A percentile compares a stretch with the other conserved stretches of the same genome.
phyloP scores from a whole-genome alignment of 2,888 invertebrate species.

The Gortyna flavago region DNA sequence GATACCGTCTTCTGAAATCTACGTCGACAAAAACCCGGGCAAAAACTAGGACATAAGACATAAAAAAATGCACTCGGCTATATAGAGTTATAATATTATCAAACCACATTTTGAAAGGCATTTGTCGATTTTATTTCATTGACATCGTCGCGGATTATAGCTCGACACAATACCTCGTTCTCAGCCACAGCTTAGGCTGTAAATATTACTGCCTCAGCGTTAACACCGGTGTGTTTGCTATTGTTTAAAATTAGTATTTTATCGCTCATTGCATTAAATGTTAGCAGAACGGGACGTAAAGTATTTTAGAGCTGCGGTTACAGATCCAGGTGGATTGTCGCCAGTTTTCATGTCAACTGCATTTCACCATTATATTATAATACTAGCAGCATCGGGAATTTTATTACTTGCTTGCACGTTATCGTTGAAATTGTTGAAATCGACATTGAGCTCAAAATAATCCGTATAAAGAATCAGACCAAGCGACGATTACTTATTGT shows the following conservation, averaged over 20 bases:
- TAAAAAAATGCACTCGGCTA: neutral
- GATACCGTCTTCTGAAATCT: too few relatives aligned
- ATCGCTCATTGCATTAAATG: constrained; percentile 38
- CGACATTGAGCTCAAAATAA: neutral
- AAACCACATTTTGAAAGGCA: neutral
- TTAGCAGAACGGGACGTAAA: constrained; percentile 24
- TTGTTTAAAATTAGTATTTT: constrained; percentile 55
- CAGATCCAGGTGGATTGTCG: constrained; percentile 17
- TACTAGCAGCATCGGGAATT: neutral
- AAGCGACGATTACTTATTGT: neutral
- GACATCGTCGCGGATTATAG: neutral
- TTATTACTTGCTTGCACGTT: neutral
- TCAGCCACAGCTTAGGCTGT: constrained; percentile 2
- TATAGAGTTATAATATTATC: neutral
- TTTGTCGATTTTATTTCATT: constrained; percentile 7
- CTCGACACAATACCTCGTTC: constrained; percentile 18
- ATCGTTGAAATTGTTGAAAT: neutral
- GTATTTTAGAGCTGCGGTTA: constrained; percentile 30
- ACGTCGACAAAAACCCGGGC: neutral
- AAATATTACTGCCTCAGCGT: constrained; percentile 17
- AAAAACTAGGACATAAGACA: neutral
- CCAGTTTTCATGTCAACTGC: constrained; percentile 13
- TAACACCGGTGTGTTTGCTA: constrained; percentile 35
- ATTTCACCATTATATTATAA: constrained; percentile 7
- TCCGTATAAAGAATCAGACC: neutral